Base-by-base conservation (phyloP, 2,888 invertebrate species). In the Troides oblongomaculatus region DNA sequence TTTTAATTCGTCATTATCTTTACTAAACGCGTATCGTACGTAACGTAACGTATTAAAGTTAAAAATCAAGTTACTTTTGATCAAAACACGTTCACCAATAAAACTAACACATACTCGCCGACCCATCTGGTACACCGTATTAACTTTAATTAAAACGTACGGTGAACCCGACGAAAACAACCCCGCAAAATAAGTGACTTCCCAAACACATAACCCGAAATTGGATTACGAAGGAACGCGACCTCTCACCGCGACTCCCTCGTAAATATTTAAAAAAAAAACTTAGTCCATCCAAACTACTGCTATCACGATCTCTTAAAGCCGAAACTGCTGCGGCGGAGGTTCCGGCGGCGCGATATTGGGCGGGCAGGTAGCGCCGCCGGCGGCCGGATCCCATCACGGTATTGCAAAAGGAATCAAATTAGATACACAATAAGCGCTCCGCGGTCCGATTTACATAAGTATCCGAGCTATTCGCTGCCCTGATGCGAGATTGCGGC, bases 201-300 rank as follows among this genome's bases (percentile, higher is more conserved):
- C 87, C 91, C 85, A 84, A 90, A 90, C 86, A 87, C 90, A 92
- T 92, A 92, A 92, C 87, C 85, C 84, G 89, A 92, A 92, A 92
- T 92, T 92, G 92, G 92, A 92, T 92, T 89, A 90, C 88, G 84
- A 78, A 81, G 82, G 80, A 84, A 86, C 80, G 81, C 81, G 83
- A 81, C 84, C 84, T 85, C 81, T 84, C 86, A 82, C 82, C 81
- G 84, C 81, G 79, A 79, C 78, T 79, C 83, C 83, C 86, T 90
- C 90, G 88, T 92, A 92, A 92, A 92, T 92, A 92, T 91, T 92
- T 91, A 88, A 92, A 92, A 91, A 89, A 89, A 92, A 91, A 89
- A 89, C 81, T 83, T 83, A 81, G 82, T 82, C 78, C 77, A 62
- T 72, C 74, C 76, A 76, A 81, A 87, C 84, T 89, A 88, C 86